Evolutionary conservation across 2,888 invertebrate genomes (phyloP).

Genomic region (Julus scanicus): DNA sequence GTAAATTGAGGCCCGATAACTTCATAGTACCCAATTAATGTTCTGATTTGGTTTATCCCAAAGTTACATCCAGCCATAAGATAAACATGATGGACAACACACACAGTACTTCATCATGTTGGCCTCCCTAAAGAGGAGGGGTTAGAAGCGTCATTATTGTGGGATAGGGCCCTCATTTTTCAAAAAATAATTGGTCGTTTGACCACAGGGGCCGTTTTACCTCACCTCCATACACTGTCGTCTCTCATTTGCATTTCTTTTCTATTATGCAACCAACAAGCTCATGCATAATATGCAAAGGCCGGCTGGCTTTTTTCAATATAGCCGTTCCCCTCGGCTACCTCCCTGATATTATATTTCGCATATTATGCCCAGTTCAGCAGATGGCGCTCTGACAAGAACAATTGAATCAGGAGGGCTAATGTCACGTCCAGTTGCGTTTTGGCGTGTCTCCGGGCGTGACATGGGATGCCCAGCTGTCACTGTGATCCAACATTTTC

Average conservation of each 20-base stretch:
- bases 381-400: not conserved
- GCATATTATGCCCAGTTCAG: not conserved
- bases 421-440: slow-evolving; percentile 32
- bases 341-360: not conserved
- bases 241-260: not conserved
- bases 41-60: too few relatives aligned
- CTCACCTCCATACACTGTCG: not conserved
- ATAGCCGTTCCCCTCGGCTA: not conserved
- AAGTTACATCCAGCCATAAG: too few relatives aligned
- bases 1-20: too few relatives aligned
- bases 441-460: slow-evolving; percentile 11
- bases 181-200: not conserved
- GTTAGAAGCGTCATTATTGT: not conserved
- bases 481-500: not conserved
- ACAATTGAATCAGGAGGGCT: not conserved
- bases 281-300: slow-evolving; percentile 34
- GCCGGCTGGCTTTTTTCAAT: slow-evolving; percentile 5
- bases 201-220: not conserved
- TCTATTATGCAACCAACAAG: not conserved
- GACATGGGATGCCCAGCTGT: slow-evolving; percentile 1
- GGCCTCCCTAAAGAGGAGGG: not conserved
- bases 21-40: too few relatives aligned
- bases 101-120: not conserved
- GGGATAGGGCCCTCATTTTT: not conserved
- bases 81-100: not conserved